These are phyloP conservation scores for Onychorhynchus coronatus DNA, from an alignment of 2,113 vertebrate species.

Conservation along the genomic window DNA sequence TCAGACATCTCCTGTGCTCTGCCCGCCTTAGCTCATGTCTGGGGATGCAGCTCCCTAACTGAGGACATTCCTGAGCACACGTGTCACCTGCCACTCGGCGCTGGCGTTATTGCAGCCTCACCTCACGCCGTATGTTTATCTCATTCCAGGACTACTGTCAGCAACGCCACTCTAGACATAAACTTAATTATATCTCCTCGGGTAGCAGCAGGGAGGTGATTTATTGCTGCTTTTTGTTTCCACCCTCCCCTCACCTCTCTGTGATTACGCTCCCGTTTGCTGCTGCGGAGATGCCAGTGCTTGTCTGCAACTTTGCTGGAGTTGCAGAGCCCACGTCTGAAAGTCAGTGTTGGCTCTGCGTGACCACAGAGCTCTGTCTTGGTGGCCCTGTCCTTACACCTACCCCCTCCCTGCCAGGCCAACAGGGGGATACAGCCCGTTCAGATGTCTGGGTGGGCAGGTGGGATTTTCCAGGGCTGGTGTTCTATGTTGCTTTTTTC, in stretches of 20 bases:
- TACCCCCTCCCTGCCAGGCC: fast-evolving
- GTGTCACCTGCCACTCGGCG: neutral
- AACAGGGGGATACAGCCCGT: fast-evolving
- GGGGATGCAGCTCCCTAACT: neutral
- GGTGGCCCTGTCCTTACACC: neutral
- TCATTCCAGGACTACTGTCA: conserved; percentile 33
- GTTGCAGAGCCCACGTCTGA: neutral
- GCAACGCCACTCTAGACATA: conserved; percentile 33
- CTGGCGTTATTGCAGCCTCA: neutral
- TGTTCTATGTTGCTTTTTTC: fast-evolving
- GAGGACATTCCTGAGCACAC: neutral
- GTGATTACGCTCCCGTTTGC: neutral
- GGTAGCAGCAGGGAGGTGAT: conserved; percentile 50
- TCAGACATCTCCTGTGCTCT: fast-evolving
- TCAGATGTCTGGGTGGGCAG: neutral
- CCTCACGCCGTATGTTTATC: neutral
- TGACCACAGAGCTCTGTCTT: neutral
- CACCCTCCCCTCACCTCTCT: conserved; percentile 18
- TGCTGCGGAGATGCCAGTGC: fast-evolving
- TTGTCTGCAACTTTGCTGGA: neutral
- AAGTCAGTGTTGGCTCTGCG: neutral
- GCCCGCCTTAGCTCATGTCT: neutral
- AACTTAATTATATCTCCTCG: conserved; percentile 60
- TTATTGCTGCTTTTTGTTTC: conserved; percentile 56
- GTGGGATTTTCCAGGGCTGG: fast-evolving